phyloP scores from a whole-genome alignment of 2,113 vertebrate genomes.

The Nannobrachium achirus region DNA sequence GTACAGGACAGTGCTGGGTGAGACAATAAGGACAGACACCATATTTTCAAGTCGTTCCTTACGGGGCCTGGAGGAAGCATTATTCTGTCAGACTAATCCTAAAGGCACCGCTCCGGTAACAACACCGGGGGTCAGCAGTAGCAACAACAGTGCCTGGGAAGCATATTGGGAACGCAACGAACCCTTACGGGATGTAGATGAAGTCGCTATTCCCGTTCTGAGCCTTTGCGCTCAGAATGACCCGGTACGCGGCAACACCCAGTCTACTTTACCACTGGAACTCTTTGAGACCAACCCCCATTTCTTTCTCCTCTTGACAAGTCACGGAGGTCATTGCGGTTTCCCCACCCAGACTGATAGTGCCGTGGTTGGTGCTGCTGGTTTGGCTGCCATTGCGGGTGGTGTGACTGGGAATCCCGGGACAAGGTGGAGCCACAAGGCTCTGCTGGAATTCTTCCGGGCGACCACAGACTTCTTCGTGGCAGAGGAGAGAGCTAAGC shows the following conservation, averaged over 20 bases:
- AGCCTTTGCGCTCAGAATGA: conserved; percentile 81
- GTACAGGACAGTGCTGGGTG: conserved; percentile 79
- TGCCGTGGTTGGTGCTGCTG: conserved; percentile 8
- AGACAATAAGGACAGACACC: conserved; percentile 70
- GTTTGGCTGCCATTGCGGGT: background rate
- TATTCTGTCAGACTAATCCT: conserved; percentile 77
- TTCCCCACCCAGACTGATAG: conserved; percentile 70
- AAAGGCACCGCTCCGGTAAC: conserved; percentile 22
- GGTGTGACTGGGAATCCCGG: conserved; percentile 10
- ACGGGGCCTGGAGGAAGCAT: conserved; percentile 76
- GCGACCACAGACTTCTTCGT: conserved; percentile 83
- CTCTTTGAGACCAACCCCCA: conserved; percentile 86
- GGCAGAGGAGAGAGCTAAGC: conserved; percentile 79
- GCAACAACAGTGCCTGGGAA: conserved; percentile 69
- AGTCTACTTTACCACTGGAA: conserved; percentile 77
- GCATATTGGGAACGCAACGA: conserved; percentile 85
- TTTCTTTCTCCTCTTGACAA: conserved; percentile 83
- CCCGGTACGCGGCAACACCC: conserved; percentile 77
- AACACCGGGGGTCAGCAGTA: conserved; percentile 26
- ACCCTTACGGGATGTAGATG: conserved; percentile 83
- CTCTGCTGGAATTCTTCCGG: conserved; percentile 82
- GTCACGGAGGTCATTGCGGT: conserved; percentile 80
- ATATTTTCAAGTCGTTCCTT: conserved; percentile 79
- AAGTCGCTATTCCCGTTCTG: conserved; percentile 84
- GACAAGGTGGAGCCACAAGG: conserved; percentile 80